phyloP scores from a whole-genome alignment of 2,888 invertebrate genomes.

The Embidobia sp. region DNA sequence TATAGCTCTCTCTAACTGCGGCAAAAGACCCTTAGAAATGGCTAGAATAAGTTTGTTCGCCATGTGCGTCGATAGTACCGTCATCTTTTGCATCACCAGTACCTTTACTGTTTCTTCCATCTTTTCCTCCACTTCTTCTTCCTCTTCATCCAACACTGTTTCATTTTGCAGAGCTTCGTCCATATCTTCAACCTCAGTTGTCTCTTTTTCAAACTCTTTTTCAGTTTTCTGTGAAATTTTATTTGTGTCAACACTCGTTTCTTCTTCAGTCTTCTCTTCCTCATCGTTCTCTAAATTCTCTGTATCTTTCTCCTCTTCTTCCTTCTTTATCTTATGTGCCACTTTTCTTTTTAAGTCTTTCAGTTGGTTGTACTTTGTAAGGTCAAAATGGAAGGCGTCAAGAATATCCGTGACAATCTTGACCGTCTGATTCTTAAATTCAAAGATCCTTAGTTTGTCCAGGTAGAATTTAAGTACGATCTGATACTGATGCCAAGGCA shows the following conservation, averaged over 20 bases:
- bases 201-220: slow-evolving; percentile 76
- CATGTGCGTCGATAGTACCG: slow-evolving; percentile 86
- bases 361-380: slow-evolving; percentile 82
- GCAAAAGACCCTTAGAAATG: slow-evolving; percentile 88
- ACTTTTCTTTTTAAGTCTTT: slow-evolving; percentile 3
- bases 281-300: slow-evolving; percentile 49
- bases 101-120: slow-evolving; percentile 75
- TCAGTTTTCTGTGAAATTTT: background rate
- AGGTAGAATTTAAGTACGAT: slow-evolving; percentile 91
- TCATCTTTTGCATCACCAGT: slow-evolving; percentile 81
- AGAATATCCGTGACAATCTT: slow-evolving; percentile 89
- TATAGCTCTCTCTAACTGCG: slow-evolving; percentile 89
- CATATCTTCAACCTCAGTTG: slow-evolving; percentile 79
- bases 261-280: slow-evolving; percentile 73
- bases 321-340: slow-evolving; percentile 55
- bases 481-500: slow-evolving; percentile 96
- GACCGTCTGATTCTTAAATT: slow-evolving; percentile 92
- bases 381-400: slow-evolving; percentile 96
- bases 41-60: slow-evolving; percentile 89
- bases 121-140: slow-evolving; percentile 63
- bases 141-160: slow-evolving; percentile 65
- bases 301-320: slow-evolving; percentile 66
- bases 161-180: slow-evolving; percentile 74
- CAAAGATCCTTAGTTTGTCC: slow-evolving; percentile 87
- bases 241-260: no score